Evolutionary conservation across 1,140 invertebrate species (phyloP).

Genomic region (Drosophila cardini): DNA sequence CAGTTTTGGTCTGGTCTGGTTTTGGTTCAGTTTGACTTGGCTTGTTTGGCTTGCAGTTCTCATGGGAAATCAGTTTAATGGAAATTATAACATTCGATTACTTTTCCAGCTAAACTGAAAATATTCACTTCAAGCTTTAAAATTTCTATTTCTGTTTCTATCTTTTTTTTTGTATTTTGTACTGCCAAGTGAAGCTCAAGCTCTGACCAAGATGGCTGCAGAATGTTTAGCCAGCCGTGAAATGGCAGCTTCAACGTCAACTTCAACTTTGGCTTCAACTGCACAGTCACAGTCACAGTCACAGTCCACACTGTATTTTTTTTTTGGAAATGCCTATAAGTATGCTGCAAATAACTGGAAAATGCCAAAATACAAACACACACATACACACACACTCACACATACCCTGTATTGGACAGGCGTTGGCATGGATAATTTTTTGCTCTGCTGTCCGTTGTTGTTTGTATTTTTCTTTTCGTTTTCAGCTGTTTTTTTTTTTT

Average conservation of each 20-base stretch:
- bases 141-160: neutral
- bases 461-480: constrained; percentile 1
- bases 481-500: neutral
- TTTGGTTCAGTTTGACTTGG: neutral
- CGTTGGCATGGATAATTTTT: constrained; percentile 51
- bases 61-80: constrained; percentile 82
- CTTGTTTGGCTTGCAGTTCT: constrained; percentile 66
- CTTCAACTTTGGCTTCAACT: constrained; percentile 9
- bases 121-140: constrained; percentile 6
- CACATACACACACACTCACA: neutral
- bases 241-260: constrained; percentile 28
- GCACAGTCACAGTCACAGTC: constrained; percentile 20
- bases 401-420: neutral
- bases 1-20: constrained; percentile 1
- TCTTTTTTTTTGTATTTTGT: neutral
- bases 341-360: constrained; percentile 59
- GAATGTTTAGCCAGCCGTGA: constrained; percentile 34
- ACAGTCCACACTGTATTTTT: neutral
- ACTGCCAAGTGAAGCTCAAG: constrained; percentile 42
- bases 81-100: constrained; percentile 83
- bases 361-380: constrained; percentile 16
- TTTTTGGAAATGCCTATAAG: constrained; percentile 70
- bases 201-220: constrained; percentile 24
- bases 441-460: constrained; percentile 11
- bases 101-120: constrained; percentile 71